phyloP scores from a whole-genome alignment of 2,797 vertebrate species.

The Myotis findleyi region DNA sequence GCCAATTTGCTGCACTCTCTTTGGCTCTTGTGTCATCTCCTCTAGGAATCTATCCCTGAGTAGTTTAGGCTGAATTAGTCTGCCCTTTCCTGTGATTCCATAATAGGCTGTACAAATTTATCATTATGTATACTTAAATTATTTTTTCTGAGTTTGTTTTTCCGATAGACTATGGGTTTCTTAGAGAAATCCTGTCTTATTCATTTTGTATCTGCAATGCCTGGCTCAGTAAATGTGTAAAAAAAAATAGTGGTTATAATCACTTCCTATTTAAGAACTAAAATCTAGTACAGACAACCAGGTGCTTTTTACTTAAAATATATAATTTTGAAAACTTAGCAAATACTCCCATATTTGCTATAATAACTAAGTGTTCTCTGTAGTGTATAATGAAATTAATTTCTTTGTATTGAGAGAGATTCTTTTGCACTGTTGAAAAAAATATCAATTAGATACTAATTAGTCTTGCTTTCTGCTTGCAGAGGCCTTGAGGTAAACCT shows the following conservation, averaged over 20 bases:
- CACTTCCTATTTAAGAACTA: slow-evolving; percentile 33
- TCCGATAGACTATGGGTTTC: background rate
- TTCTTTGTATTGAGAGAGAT: slow-evolving; percentile 71
- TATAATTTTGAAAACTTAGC: slow-evolving; percentile 50
- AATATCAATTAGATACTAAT: slow-evolving; percentile 79
- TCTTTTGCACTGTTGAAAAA: slow-evolving; percentile 66
- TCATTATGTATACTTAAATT: background rate
- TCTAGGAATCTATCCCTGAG: background rate
- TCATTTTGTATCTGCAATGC: background rate
- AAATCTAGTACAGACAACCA: slow-evolving; percentile 57
- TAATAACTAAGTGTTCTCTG: slow-evolving; percentile 71
- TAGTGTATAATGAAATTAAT: slow-evolving; percentile 69
- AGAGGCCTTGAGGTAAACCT: slow-evolving; percentile 67
- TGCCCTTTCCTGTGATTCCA: background rate
- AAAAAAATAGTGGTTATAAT: slow-evolving; percentile 46
- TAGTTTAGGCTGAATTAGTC: background rate
- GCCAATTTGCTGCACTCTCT: background rate
- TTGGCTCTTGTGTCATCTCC: background rate
- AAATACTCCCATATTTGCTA: slow-evolving; percentile 67
- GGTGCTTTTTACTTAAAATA: slow-evolving; percentile 67
- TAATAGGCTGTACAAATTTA: background rate
- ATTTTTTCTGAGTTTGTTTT: background rate
- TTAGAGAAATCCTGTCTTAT: background rate
- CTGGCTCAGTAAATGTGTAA: background rate
- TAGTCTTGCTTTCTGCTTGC: slow-evolving; percentile 71